These are phyloP conservation scores for Neolamprologus variostigma DNA, from an alignment of 2,113 vertebrate genomes.

Conservation along the genomic window DNA sequence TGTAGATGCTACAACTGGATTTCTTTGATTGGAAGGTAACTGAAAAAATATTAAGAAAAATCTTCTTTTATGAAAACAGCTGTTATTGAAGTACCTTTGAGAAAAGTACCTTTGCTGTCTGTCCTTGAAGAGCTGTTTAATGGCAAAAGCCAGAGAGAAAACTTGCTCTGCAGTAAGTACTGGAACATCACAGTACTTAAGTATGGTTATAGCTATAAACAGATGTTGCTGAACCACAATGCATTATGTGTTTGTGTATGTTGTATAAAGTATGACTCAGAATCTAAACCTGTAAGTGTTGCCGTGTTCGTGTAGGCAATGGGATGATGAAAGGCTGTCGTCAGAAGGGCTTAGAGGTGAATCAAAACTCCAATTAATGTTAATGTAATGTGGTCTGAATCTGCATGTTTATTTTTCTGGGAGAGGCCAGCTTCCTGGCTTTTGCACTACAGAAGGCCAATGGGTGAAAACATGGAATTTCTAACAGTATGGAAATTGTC, in stretches of 20 bases:
- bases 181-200: neutral
- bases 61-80: neutral
- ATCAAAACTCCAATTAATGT: constrained; percentile 1
- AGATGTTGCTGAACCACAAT: neutral
- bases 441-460: neutral
- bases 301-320: neutral
- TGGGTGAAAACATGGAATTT: constrained; percentile 41
- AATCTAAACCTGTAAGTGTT: neutral
- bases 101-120: neutral
- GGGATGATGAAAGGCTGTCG: neutral
- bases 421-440: constrained; percentile 18
- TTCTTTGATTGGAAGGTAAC: neutral
- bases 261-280: neutral
- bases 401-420: constrained; percentile 39
- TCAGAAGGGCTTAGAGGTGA: neutral
- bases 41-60: neutral
- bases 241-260: neutral
- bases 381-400: constrained; percentile 1
- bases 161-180: neutral
- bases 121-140: neutral
- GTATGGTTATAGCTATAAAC: neutral
- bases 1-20: neutral
- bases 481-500: constrained; percentile 37
- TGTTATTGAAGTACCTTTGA: neutral
- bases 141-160: neutral